These are phyloP conservation scores for Athalia rosae DNA, from an alignment of 2,888 invertebrate species.

Conservation along the genomic window DNA sequence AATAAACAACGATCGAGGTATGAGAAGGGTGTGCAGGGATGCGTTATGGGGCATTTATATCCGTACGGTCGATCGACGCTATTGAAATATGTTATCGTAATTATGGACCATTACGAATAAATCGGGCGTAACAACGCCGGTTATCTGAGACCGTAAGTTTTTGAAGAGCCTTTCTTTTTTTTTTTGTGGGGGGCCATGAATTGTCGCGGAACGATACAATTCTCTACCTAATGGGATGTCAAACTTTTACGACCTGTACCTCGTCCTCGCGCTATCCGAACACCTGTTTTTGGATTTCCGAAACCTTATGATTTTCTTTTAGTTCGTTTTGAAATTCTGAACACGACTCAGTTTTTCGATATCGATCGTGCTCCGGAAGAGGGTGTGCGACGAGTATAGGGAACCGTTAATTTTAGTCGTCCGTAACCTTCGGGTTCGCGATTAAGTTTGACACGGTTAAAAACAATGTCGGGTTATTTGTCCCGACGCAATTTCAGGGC, in stretches of 20 bases:
- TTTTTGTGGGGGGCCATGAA: not conserved
- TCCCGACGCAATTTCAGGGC: constrained; percentile 25
- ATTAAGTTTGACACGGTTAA: constrained; percentile 26
- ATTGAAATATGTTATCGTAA: constrained; percentile 42
- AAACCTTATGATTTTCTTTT: too few species aligned
- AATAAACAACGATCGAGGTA: not conserved
- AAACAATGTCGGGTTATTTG: constrained; percentile 34
- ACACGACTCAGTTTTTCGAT: not conserved
- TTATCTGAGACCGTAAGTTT: constrained; percentile 6
- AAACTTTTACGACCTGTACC: constrained; percentile 15
- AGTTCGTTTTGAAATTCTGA: too few species aligned
- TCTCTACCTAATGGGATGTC: constrained; percentile 26
- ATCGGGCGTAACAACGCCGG: constrained; percentile 24
- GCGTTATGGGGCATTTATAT: not conserved
- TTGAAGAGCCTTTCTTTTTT: constrained; percentile 2
- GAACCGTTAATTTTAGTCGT: not conserved
- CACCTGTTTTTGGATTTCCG: too few species aligned
- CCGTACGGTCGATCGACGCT: constrained; percentile 4
- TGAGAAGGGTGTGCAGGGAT: not conserved
- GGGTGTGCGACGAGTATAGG: not conserved
- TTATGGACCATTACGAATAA: constrained; percentile 41
- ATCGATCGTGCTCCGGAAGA: not conserved
- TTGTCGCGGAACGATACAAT: constrained; percentile 6
- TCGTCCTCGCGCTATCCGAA: too few species aligned
- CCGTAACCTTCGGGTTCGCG: constrained; percentile 6